Base-by-base conservation (phyloP, 64 coral and sea anemone species). In the Acropora yongei region DNA sequence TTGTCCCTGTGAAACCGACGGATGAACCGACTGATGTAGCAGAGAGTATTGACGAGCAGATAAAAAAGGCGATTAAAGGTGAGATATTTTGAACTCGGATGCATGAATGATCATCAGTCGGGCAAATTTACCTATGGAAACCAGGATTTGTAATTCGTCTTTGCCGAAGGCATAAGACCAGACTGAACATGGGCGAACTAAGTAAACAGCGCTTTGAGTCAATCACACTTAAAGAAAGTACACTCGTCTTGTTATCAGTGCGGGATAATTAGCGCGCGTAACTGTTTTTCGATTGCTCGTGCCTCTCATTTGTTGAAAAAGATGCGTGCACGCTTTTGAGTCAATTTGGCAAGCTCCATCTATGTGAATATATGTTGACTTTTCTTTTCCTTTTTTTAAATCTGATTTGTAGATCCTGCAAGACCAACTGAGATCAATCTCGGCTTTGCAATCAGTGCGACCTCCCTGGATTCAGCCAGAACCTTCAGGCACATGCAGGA, bases 361-460 rank as follows among this genome's bases (percentile, higher is more conserved):
- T 30, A 30, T 30, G 30, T 30, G 30, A 30, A 30, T 30, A 30
- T 30, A 4, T 74, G 71, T 40, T 7, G 10, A 2, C 11, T 8
- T 6, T 76, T 3, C 11, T 39, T 76, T 44, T 39, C 11, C n/a
- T 84, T 8, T 71, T 2, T 0, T 9, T 2, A 39, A 7, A 40
- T 80, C 39, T 67, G 1, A 6, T 82, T 42, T 65, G 61, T 43
- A 84, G 82, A 69, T n/a, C 82, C 82, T 84, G 40, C 82, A 8
- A 43, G 7, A 71, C 45, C 71, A n/a, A 46, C 46, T 45, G 74
- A 87, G 42, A 57, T 93, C 48, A 81, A 94, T 66, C 77, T 94
- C 63, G 60, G 74, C 49, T 94, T 94, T 82, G 92, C 88, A 10
- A 90, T 94, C 46, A 94, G 88, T 60, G 92, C 87, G 11, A 83